A percentile compares a stretch with the other conserved stretches of the same genome.
These are phyloP conservation scores for Fregata magnificens DNA, from an alignment of 2,113 vertebrate species.

Conservation along the genomic window DNA sequence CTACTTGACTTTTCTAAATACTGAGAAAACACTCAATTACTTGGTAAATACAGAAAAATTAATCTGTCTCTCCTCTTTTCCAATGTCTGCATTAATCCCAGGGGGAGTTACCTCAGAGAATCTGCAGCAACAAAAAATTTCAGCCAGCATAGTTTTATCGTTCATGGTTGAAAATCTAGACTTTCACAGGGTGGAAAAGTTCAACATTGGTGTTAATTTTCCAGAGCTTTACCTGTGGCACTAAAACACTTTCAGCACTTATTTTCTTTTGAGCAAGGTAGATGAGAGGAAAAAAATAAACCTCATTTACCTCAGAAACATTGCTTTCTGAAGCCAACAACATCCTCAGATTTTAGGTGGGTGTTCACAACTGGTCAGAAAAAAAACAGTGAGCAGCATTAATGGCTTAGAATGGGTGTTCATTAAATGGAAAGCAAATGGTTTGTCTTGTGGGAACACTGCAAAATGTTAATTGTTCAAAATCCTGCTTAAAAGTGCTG, in stretches of 20 bases:
- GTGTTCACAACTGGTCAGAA: not conserved
- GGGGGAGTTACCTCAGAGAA: not conserved
- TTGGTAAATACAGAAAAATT: not conserved
- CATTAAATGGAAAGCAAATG: not conserved
- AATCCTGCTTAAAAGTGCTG: not conserved
- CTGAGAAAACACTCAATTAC: not conserved
- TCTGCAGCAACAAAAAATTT: not conserved
- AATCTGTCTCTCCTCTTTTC: not conserved
- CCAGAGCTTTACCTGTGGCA: not conserved
- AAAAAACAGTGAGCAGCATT: not conserved
- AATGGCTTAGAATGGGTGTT: not conserved
- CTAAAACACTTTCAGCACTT: not conserved
- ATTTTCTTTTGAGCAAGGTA: not conserved
- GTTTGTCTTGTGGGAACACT: not conserved
- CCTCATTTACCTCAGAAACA: not conserved
- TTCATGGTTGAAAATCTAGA: not conserved
- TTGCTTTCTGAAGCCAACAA: not conserved
- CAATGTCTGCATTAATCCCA: not conserved
- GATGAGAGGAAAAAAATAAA: not conserved
- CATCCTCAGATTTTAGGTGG: not conserved
- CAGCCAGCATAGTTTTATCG: not conserved
- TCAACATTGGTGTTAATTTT: not conserved
- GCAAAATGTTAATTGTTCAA: not conserved
- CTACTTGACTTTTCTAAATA: conserved; percentile 4
- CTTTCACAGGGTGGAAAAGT: not conserved